A percentile compares a stretch with the other conserved stretches of the same genome.
These are phyloP conservation scores for Tenthredo distinguenda DNA, from an alignment of 2,888 invertebrate genomes.

Conservation along the genomic window DNA sequence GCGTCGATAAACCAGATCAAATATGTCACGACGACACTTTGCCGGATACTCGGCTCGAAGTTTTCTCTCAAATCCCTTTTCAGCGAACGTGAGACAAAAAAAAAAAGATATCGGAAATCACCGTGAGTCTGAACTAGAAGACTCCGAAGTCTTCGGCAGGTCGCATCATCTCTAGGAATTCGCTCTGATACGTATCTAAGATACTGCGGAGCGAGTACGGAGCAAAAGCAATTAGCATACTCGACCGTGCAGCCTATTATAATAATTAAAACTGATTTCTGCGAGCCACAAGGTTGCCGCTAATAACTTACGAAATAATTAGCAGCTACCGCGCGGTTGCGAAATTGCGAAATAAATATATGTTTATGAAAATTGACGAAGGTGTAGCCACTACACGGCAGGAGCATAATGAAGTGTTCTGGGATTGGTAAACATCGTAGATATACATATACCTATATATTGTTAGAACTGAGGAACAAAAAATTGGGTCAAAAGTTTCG, in stretches of 20 bases:
- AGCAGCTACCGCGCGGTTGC: constrained; percentile 40
- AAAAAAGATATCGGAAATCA: neutral
- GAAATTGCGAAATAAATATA: constrained; percentile 17
- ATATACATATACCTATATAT: neutral
- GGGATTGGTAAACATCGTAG: neutral
- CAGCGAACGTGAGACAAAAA: neutral
- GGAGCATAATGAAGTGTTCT: neutral
- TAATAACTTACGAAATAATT: constrained; percentile 38
- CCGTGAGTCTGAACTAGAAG: neutral
- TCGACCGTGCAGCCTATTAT: constrained; percentile 23
- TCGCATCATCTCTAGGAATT: neutral
- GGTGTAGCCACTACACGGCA: neutral
- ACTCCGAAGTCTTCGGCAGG: neutral
- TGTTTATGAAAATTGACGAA: neutral
- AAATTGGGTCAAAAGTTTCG: neutral
- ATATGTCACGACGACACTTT: constrained; percentile 30
- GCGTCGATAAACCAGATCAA: constrained; percentile 35
- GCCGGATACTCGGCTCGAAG: neutral
- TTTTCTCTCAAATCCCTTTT: neutral
- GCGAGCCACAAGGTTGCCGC: constrained; percentile 24
- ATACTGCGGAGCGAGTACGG: neutral
- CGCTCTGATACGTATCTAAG: neutral
- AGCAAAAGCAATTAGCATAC: constrained; percentile 44
- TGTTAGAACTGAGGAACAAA: neutral
- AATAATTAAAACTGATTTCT: constrained; percentile 46